Base-by-base conservation (phyloP, 2,888 invertebrate species). In the Tipula helvola region DNA sequence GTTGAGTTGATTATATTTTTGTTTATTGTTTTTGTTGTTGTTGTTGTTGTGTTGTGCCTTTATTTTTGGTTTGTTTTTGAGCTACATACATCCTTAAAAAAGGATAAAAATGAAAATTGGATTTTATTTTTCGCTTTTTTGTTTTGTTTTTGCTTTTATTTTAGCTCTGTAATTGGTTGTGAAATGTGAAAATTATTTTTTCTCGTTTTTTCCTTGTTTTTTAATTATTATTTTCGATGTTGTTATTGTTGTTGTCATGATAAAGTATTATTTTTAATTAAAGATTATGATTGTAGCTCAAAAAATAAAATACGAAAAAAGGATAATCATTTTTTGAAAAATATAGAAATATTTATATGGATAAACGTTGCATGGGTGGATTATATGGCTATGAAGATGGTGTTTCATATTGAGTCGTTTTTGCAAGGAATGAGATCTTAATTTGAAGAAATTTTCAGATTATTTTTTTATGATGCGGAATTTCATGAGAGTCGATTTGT, bases 1-100 rank as follows among this genome's bases (percentile, higher is more conserved):
- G 39, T 84, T 39, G 84, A 84, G 41, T 42, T 86, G 85, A 42
- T 42, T 86, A 86, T 86, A 86, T 86, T 86, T 42, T 42, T 28
- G 39, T 28, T 86, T 86, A 28, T 42, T 42, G 44, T 86, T 85
- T 85, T 85, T 86, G 42, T 42, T 41, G 42, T 71, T 71, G 42
- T 71, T 71, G 28, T 28, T 28, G 2, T 28, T 28, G 28, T 28
- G 28, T 28, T 28, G 28, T 28, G 18, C 71, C 71, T 71, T 71
- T 71, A 71, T 71, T 71, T 71, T 71, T 52, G 52, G 16, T 52
- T 52, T 52, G 52, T 52, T 52, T 52, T 52, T 71, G 71, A 71
- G 71, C 71, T 71, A 71, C 71, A 28, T 28, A 52, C 52, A 71
- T 71, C 28, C 71, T 71, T 71, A 71, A 71, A 71, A 71, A 71